Base-by-base conservation (phyloP, 2,113 vertebrate species). In the Phodopus roborovskii region DNA sequence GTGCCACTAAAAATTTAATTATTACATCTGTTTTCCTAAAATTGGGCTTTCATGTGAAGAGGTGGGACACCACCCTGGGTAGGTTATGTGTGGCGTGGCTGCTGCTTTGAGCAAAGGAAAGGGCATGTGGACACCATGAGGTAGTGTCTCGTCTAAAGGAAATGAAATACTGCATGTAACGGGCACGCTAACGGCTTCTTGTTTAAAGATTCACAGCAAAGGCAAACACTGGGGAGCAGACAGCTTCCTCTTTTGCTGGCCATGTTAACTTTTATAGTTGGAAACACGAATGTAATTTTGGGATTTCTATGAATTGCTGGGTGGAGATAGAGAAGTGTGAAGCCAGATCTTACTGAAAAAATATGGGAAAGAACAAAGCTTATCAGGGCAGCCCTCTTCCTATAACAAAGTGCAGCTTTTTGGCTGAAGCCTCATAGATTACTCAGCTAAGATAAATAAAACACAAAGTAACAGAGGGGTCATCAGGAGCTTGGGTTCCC, bases 101-200 rank as follows among this genome's bases (percentile, higher is more conserved):
- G 60, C 91, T 75, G 78, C 93, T n/a, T 22, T 7, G 48, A 94
- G 84, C 90, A 62, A 64, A 92, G 91, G 50, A 90, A 84, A 91
- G 84, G 88, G 93, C 0, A 4, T 58, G 88, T 24, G 71, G n/a
- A 95, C 92, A 78, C 92, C 48, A 58, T 96, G 96, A 97, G 92
- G 97, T 95, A 93, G 96, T 7, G 92, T 97, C 96, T 96, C 12
- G 50, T 94, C 92, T 73, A 75, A 75, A 97, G 97, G 97, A 96
- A 97, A 97, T 96, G 96, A 97, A 97, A 91, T 94, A 50, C 62
- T 91, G 78, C 74, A 39, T 92, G 82, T 20, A 16, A 78, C 85
- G 68, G 85, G 74, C 94, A 94, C 91, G 93, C 96, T 95, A 95
- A 97, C 97, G 71, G 53, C 86, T 94, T 95, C 86, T 66, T 62